Evolutionary conservation across 2,888 invertebrate species (phyloP).

Genomic region (Drosophila sordidapex): DNA sequence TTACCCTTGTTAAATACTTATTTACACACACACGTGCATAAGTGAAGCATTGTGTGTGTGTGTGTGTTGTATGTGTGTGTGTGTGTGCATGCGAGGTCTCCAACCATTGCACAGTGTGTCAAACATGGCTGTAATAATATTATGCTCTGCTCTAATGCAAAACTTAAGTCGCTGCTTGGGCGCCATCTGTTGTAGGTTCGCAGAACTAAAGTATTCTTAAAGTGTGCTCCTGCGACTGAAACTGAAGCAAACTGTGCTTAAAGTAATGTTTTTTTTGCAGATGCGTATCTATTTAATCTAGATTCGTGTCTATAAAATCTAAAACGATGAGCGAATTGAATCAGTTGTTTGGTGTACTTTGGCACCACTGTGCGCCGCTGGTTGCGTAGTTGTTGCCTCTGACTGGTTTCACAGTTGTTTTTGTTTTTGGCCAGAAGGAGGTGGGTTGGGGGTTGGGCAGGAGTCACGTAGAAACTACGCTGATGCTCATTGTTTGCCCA

Average conservation of each 20-base stretch:
- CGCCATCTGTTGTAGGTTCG: not conserved
- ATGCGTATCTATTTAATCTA: too few species aligned
- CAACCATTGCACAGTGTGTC: conserved; percentile 46
- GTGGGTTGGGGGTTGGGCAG: conserved; percentile 1
- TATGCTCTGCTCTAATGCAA: not conserved
- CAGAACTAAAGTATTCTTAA: not conserved
- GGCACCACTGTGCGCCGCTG: conserved; percentile 42
- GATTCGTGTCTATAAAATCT: too few species aligned
- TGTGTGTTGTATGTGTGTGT: not conserved
- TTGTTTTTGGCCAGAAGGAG: conserved; percentile 5
- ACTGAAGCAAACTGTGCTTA: not conserved
- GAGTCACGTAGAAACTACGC: conserved; percentile 33
- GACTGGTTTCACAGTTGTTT: conserved; percentile 46
- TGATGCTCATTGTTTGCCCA: conserved; percentile 49
- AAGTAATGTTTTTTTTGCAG: not conserved
- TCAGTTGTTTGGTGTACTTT: not conserved
- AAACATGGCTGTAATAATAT: not conserved
- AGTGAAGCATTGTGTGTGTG: conserved; percentile 9
- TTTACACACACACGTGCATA: conserved; percentile 9
- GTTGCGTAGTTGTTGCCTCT: conserved; percentile 49
- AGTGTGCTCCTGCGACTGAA: not conserved
- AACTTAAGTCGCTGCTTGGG: not conserved
- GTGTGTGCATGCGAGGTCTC: conserved; percentile 16
- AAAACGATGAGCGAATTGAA: not conserved
- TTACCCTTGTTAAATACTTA: conserved; percentile 59